Evolutionary conservation across 2,888 invertebrate species (phyloP), one percentile per base, ranked within the genome.

Genomic region (Biston betularia): DNA sequence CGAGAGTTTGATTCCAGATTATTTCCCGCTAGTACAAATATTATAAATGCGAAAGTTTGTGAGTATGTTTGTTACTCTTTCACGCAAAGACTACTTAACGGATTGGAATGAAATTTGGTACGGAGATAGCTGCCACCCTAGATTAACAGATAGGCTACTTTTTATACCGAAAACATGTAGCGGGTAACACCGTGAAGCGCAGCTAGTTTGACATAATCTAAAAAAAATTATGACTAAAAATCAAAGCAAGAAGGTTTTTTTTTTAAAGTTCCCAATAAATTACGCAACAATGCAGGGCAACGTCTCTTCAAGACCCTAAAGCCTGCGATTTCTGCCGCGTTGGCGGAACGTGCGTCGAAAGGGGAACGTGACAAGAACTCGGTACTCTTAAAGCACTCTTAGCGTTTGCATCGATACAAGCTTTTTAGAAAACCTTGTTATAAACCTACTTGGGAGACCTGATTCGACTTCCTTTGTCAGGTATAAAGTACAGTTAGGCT

Each of bases 291-390:
- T 2, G 5, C 54, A 55, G 62, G 54, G 42, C 62, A 55, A 54
- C 54, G 62, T 8, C 33, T 35, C 15, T 14, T 34, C 38, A 12
- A 9, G n/a, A 38, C 42, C 2, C 11, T 33, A 50, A 35, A 38
- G 24, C 48, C 40, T 14, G 34, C 56, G 12, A 57, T 40, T 15
- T 50, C 40, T 10, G 62, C 14, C 10, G 24, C 15, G 68, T 64
- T 64, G 61, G 68, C 68, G 12, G 49, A 64, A 68, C 68, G 68
- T 68, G 68, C 60, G 68, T 49, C 60, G 56, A 35, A 10, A 9
- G 48, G 52, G 44, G 42, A 61, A 68, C 68, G 68, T 68, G 68
- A 54, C 54, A 10, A 24, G 52, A 54, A 24, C 54, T 33, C 40
- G 40, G 11, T 6, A 4, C 53, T 40, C 53, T 15, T 5, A 42